Percentiles rank a stretch among this genome's conserved stretches.
phyloP scores from a whole-genome alignment of 2,888 invertebrate genomes.

The Leucophenga maculata region DNA sequence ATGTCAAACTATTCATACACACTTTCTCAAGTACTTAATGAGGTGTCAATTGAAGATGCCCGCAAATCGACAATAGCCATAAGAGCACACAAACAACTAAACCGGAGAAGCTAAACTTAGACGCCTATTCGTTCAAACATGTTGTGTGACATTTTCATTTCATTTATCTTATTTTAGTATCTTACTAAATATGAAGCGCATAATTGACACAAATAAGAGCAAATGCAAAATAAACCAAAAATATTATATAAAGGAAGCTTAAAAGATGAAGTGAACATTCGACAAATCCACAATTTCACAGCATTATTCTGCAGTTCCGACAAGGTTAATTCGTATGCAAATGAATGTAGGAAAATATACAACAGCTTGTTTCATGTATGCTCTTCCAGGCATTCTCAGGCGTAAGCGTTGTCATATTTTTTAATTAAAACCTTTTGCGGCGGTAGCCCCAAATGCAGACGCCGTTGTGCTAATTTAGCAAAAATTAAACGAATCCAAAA shows the following conservation, averaged over 20 bases:
- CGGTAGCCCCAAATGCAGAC: background rate
- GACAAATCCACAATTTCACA: background rate
- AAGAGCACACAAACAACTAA: constrained; percentile 5
- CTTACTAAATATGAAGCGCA: background rate
- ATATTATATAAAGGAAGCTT: background rate
- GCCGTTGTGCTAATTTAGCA: constrained; percentile 9
- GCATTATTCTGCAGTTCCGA: background rate
- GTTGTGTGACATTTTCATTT: constrained; percentile 30
- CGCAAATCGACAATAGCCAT: constrained; percentile 4
- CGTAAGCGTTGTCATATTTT: background rate
- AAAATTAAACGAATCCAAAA: too few species aligned
- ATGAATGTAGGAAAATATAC: background rate
- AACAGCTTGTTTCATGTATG: background rate
- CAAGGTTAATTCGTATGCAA: background rate
- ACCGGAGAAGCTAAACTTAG: too few species aligned
- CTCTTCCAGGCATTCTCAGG: too few species aligned
- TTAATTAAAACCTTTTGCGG: background rate
- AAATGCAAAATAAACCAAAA: too few species aligned
- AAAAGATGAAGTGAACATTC: background rate
- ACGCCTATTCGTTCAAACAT: constrained; percentile 6
- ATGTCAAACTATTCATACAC: background rate
- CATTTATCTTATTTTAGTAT: constrained; percentile 30
- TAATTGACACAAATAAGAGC: constrained; percentile 18
- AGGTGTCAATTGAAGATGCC: constrained; percentile 7
- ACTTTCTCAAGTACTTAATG: constrained; percentile 11